Percentiles rank a stretch among this genome's conserved stretches.
phyloP scores from a whole-genome alignment of 1,140 invertebrate genomes.

The Odontomachus brunneus region DNA sequence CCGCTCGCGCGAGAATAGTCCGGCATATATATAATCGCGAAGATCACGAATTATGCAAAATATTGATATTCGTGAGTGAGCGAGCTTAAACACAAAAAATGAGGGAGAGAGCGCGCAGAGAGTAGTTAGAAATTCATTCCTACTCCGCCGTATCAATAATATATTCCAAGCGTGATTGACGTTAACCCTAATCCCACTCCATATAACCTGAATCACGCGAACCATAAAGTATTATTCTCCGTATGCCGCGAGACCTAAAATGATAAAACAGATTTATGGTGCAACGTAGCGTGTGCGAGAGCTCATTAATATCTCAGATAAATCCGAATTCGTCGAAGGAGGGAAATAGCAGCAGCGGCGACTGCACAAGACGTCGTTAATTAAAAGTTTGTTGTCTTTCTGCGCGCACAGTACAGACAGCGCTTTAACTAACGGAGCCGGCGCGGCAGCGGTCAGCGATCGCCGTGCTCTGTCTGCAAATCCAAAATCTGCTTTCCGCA shows the following conservation, averaged over 20 bases:
- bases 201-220: conserved; percentile 44
- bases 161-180: conserved; percentile 56
- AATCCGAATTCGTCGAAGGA: conserved; percentile 45
- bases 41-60: conserved; percentile 3
- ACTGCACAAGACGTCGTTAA: conserved; percentile 31
- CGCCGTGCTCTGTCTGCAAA: conserved; percentile 8
- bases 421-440: conserved; percentile 39
- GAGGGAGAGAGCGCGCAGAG: not conserved
- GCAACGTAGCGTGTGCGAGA: conserved; percentile 48
- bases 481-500: conserved; percentile 42
- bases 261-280: conserved; percentile 58
- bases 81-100: conserved; percentile 16
- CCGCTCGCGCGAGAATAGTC: not conserved
- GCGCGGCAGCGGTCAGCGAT: conserved; percentile 9
- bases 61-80: conserved; percentile 8
- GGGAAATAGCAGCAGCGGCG: not conserved
- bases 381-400: conserved; percentile 55
- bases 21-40: not conserved
- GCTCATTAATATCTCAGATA: conserved; percentile 49
- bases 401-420: not conserved
- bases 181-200: conserved; percentile 48
- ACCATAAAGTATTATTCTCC: conserved; percentile 49
- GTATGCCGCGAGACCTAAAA: conserved; percentile 51
- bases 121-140: conserved; percentile 41
- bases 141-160: conserved; percentile 47